Evolutionary conservation across 1,140 invertebrate species (phyloP), one percentile per base, ranked within the genome.

Genomic region (Zeugodacus cucurbitae): DNA sequence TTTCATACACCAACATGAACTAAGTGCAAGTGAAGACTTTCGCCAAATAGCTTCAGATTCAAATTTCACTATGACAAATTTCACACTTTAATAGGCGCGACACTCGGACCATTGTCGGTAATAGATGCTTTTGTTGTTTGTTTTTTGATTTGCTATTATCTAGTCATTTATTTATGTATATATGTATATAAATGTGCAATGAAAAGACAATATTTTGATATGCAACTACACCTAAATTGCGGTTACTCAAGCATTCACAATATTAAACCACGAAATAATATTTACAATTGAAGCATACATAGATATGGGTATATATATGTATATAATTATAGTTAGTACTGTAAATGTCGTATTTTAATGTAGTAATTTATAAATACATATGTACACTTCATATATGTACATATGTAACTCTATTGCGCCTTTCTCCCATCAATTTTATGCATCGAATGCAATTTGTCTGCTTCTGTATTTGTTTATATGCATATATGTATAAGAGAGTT

Each of bases 51-150:
- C 32, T 74, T 20, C 67, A 74, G 22, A 37, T 37, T 37, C 4
- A 34, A 74, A 74, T 74, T 74, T 74, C 67, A 74, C 67, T 74
- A 41, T 74, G 67, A 74, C 34, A 74, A 74, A 74, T 74, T 74
- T 74, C 10, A 74, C 67, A 34, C 17, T 74, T 74, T 74, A 74
- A 74, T 74, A 74, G 67, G 34, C 67, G 20, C 34, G 67, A 3
- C 10, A 74, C 34, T 34, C 32, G 22, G 1, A 62, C 22, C 34
- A 74, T 67, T 34, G 62, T 26, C 62, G 14, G 3, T 74, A 74
- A 22, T 74, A 37, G 4, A 32, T n/a, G 8, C 14, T 74, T 74
- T 22, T 14, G n/a, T 62, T 67, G 7, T 17, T 67, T 11, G 10
- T 26, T 67, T 64, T 64, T 54, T 14, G 14, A 54, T 54, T 62